Evolutionary conservation across 2,797 vertebrate species (phyloP), one percentile per base, ranked within the genome.

Genomic region (Knipowitschia caucasica): DNA sequence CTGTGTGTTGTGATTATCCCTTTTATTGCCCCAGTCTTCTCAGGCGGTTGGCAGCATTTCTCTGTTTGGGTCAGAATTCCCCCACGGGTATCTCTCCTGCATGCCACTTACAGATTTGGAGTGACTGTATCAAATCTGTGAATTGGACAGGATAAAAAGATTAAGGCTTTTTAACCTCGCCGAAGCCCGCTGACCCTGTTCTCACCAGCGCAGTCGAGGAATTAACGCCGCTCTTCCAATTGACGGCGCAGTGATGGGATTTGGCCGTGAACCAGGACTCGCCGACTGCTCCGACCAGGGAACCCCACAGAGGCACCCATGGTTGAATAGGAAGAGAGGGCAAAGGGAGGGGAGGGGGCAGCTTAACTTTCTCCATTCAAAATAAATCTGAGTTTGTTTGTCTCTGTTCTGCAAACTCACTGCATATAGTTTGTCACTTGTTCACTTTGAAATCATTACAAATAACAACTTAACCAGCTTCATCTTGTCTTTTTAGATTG

Each of bases 121-220:
- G 62, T 65, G 67, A 78, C 78, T 86, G 78, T 83, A 79, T 88
- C 71, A 81, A 89, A 87, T 86, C 75, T 83, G 81, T 80, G 83
- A 86, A 86, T 78, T 80, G 77, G 67, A 64, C 72, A 78, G 84
- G 87, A 85, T 89, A 80, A 87, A 86, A 80, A 84, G 86, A 89
- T 90, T 87, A 89, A 84, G 75, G 76, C 85, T 75, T 86, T 86
- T 87, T 81, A 88, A 89, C 86, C 80, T 79, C 65, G 5, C 63
- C 50, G 75, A 72, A 79, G 64, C 65, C 64, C 54, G 3, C 7
- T 73, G 75, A 62, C 70, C 70, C 79, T 71, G 67, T 77, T 67
- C 18, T 29, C 44, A 64, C 69, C 71, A 65, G 53, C 36, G 53
- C 64, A 74, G 62, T 73, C 75, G 53, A 82, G 78, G 77, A 83